Evolutionary conservation across 2,888 invertebrate genomes (phyloP).

Genomic region (Dioctria rufipes): DNA sequence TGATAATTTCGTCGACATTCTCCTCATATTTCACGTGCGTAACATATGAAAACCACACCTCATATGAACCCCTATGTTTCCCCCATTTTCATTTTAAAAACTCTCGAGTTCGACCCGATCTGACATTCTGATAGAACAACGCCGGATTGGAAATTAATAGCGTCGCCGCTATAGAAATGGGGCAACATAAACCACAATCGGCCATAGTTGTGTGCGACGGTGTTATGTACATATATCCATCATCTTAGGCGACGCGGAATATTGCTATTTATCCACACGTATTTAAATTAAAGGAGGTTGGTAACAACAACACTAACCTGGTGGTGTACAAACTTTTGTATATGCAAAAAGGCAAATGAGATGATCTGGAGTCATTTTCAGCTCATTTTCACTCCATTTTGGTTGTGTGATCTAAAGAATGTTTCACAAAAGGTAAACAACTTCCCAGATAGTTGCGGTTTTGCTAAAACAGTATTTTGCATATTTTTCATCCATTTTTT

Average conservation of each 20-base stretch:
- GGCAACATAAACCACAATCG: slow-evolving; percentile 37
- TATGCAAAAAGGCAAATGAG: slow-evolving; percentile 6
- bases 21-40: slow-evolving; percentile 43
- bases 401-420: slow-evolving; percentile 42
- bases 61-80: not conserved
- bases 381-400: slow-evolving; percentile 50
- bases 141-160: slow-evolving; percentile 41
- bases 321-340: too few relatives aligned
- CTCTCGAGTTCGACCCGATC: slow-evolving; percentile 22
- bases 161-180: slow-evolving; percentile 49
- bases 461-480: slow-evolving; percentile 43
- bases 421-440: slow-evolving; percentile 50
- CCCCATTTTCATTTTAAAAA: slow-evolving; percentile 28
- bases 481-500: slow-evolving; percentile 43
- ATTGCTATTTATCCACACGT: not conserved
- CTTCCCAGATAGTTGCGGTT: slow-evolving; percentile 49
- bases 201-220: slow-evolving; percentile 28
- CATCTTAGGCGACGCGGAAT: slow-evolving; percentile 38
- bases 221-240: slow-evolving; percentile 34
- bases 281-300: slow-evolving; percentile 21
- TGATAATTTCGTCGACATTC: too few relatives aligned
- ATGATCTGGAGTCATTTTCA: slow-evolving; percentile 21
- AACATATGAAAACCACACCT: slow-evolving; percentile 9
- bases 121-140: slow-evolving; percentile 40
- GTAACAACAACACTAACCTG: not conserved